Evolutionary conservation across 2,113 vertebrate genomes (phyloP).

Genomic region (Anoura caudifer): DNA sequence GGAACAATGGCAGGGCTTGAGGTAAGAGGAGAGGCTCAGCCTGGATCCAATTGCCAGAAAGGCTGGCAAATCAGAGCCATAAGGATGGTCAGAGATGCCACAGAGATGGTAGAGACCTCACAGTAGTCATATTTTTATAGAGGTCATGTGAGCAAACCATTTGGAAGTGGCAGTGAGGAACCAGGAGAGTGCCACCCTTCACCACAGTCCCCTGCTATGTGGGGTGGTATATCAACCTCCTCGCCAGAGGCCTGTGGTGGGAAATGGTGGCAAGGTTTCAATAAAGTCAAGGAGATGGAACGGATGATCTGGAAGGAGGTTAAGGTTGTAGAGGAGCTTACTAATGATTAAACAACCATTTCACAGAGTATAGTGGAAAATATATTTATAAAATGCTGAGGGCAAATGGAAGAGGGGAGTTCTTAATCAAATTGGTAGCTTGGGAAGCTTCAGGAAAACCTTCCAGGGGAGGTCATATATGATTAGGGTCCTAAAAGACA

Average conservation of each 20-base stretch:
- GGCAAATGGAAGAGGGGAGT: background rate
- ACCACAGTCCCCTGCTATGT: background rate
- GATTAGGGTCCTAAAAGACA: background rate
- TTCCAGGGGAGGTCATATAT: background rate
- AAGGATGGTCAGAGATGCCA: background rate
- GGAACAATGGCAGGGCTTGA: background rate
- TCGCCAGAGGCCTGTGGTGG: background rate
- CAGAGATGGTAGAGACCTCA: background rate
- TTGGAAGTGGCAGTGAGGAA: background rate
- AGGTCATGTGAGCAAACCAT: background rate
- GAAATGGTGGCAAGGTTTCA: background rate
- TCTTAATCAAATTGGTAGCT: background rate
- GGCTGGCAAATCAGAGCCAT: background rate
- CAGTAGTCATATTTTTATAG: background rate
- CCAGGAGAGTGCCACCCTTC: background rate
- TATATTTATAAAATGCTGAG: background rate
- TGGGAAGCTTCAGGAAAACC: background rate
- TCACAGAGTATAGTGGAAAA: background rate
- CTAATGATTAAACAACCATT: background rate
- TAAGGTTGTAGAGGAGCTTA: background rate
- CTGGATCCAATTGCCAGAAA: background rate
- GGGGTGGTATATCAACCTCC: too few relatives aligned
- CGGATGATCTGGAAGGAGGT: background rate
- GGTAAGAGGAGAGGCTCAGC: background rate
- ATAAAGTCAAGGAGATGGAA: background rate